Evolutionary conservation across 1,140 invertebrate genomes (phyloP).

Genomic region (Drosophila orosa): DNA sequence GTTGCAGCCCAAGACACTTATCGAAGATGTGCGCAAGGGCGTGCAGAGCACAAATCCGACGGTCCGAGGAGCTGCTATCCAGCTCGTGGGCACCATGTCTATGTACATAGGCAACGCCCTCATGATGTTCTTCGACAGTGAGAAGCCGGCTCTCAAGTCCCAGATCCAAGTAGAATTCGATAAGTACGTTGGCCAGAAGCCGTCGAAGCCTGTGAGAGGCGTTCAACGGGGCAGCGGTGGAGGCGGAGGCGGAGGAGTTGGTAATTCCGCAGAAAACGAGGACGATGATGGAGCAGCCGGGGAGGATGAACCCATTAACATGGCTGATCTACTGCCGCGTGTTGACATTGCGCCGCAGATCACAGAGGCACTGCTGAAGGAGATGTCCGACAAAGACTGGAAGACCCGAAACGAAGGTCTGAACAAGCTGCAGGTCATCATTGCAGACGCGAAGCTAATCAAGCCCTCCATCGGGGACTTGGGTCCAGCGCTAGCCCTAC

Average conservation of each 20-base stretch:
- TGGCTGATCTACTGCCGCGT: slow-evolving; percentile 89
- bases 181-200: slow-evolving; percentile 89
- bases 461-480: slow-evolving; percentile 93
- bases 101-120: slow-evolving; percentile 92
- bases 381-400: slow-evolving; percentile 97
- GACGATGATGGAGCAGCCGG: slow-evolving; percentile 85
- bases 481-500: slow-evolving; percentile 89
- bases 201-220: slow-evolving; percentile 90
- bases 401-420: slow-evolving; percentile 88
- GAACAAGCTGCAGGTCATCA: slow-evolving; percentile 85
- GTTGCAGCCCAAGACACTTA: slow-evolving; percentile 90
- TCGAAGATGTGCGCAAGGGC: slow-evolving; percentile 93
- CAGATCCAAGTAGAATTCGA: slow-evolving; percentile 95
- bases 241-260: slow-evolving; percentile 1
- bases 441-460: slow-evolving; percentile 91
- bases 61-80: slow-evolving; percentile 90
- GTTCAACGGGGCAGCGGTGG: slow-evolving; percentile 38
- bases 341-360: slow-evolving; percentile 94
- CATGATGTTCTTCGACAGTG: slow-evolving; percentile 92
- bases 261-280: slow-evolving; percentile 84
- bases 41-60: slow-evolving; percentile 93
- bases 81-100: slow-evolving; percentile 87
- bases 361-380: slow-evolving; percentile 91
- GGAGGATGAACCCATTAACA: slow-evolving; percentile 85
- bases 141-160: slow-evolving; percentile 93